Base-by-base conservation (phyloP, 2,113 vertebrate genomes). In the Amphiprion percula region DNA sequence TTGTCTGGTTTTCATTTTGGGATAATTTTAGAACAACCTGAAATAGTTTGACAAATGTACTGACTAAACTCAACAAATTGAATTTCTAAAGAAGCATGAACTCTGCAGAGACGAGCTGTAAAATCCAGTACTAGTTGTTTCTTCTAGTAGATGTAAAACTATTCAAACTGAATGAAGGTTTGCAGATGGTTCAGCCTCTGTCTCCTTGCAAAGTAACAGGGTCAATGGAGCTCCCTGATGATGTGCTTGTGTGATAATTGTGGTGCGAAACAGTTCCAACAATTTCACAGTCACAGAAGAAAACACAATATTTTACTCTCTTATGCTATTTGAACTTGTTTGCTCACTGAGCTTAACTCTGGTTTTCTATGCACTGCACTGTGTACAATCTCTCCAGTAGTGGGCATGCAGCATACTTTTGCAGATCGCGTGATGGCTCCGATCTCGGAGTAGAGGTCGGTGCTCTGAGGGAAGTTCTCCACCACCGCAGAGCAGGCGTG, bases 401-500 rank as follows among this genome's bases (percentile, higher is more conserved):
- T 4, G 21, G 19, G 33, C n/a, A 5, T 26, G 5, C 16, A 3
- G 4, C 67, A 2, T 94, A 99, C 98, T 90, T 99, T 99, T 83
- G 98, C 97, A 72, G 97, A 98, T 72, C 98, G 95, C 2, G 97
- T 99, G 87, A 98, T 91, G 77, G 98, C 97, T 30, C 98, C 98
- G 0, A 99, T 98, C 94, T 99, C 98, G 0, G 98, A 99, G 92
- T 99, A 99, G 67, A 99, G 96, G 92, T 99, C 98, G 0, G 96
- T 96, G 91, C 97, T 96, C 86, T 98, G 96, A 54, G 97, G 96
- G 87, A 97, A 98, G 91, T 97, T 98, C 86, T 99, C 98, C 67
- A 98, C 96, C 85, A 99, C 97, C 56, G 95, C 95, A 59, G 96
- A 95, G 91, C 97, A 98, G 88, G 94, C 95, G 0, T 99, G 98